Base-by-base conservation (phyloP, 2,797 vertebrate species). In the Typhlichthys subterraneus region DNA sequence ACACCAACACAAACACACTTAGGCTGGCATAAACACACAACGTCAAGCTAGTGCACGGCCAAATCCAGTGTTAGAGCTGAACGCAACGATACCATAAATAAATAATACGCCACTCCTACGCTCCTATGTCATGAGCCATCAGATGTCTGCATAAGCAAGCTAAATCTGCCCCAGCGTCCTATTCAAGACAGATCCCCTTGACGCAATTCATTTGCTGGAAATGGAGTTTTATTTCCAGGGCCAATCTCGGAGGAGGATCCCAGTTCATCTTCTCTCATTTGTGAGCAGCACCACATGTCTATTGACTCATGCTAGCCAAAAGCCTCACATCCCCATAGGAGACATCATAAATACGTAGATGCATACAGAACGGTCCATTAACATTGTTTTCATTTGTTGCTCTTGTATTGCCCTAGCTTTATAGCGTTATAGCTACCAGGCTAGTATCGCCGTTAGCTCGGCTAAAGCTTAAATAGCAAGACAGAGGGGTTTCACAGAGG, bases 271-370 rank as follows among this genome's bases (percentile, higher is more conserved):
- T 10, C 14, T 23, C 9, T 46, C 13, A 47, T 59, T 42, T 42
- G 8, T 42, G 38, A 42, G 38, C 38, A 42, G 19, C 62, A 45
- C 58, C 53, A 55, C 58, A 69, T 45, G 49, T 61, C 15, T 7
- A 55, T 4, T 65, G 11, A 53, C 68, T 72, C 56, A 50, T 47
- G n/a, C 19, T 33, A 54, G 53, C 59, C 59, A 62, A 53, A 63
- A 12, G 46, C 65, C 58, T 5, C 4, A 12, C 11, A 0, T 42
- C 69, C 59, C 63, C 56, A 59, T 53, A 29, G 64, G 65, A 77
- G 53, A 70, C 60, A 42, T 42, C 38, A 9, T 42, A 9, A 42
- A 42, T 42, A 42, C 38, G 9, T 42, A 42, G 6, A 42, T 42
- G 9, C 5, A 42, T 42, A 42, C 38, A 42, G 38, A 2, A 42